Percentiles rank a stretch among this genome's conserved stretches.
Conservation (phyloP, 2,888 invertebrate species). For the Tenthredo livida region DNA sequence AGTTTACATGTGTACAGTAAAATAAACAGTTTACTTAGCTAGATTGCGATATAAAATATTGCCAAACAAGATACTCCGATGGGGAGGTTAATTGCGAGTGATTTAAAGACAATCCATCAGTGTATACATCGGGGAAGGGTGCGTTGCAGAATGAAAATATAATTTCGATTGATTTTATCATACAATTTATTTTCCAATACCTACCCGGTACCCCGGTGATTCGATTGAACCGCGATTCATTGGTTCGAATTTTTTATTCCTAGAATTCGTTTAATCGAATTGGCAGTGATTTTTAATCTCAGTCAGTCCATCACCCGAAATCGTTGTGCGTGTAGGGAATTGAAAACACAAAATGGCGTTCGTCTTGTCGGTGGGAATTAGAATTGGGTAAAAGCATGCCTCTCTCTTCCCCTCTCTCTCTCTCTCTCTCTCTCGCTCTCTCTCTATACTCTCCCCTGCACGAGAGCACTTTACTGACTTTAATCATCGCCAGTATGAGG, state of each 20-base stretch:
- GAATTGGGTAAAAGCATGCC: conserved; percentile 7
- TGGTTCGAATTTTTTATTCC: neutral
- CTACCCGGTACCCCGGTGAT: neutral
- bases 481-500: neutral
- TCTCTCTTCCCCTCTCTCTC: neutral
- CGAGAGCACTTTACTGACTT: neutral
- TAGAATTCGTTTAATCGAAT: conserved; percentile 21
- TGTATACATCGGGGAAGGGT: too few species aligned
- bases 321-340: conserved; percentile 22
- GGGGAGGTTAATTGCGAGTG: neutral
- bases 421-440: neutral
- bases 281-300: conserved; percentile 23
- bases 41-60: neutral
- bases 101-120: neutral
- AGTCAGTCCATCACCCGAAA: conserved; percentile 4
- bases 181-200: neutral
- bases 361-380: neutral
- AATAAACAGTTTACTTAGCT: neutral
- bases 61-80: neutral
- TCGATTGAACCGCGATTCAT: neutral
- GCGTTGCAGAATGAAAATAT: neutral
- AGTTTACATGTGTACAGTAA: neutral
- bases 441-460: too few species aligned
- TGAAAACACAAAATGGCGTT: neutral
- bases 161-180: neutral